Conservation (phyloP, 2,888 invertebrate genomes). For the Acleris laterana region DNA sequence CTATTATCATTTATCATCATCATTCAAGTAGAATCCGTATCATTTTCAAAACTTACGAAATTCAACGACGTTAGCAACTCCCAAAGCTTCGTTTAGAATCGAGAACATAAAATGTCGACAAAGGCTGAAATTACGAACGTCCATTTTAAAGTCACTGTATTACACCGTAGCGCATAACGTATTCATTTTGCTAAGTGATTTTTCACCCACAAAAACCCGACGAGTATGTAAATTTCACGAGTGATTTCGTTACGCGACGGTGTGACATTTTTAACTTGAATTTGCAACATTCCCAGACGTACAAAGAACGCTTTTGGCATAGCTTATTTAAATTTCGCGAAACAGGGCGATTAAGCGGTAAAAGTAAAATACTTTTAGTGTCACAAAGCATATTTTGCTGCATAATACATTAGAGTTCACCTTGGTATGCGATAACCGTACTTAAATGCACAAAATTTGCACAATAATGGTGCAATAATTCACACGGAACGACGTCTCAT, state of each 20-base stretch:
- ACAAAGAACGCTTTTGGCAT: constrained; percentile 44
- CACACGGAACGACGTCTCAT: constrained; percentile 44
- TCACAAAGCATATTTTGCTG: constrained; percentile 42
- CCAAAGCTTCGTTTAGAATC: constrained; percentile 30
- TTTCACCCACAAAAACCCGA: background rate
- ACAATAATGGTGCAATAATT: constrained; percentile 52
- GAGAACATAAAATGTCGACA: constrained; percentile 40
- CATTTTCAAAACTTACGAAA: constrained; percentile 5
- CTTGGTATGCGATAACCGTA: constrained; percentile 44
- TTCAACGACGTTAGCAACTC: constrained; percentile 23
- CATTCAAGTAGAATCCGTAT: background rate
- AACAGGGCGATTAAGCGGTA: constrained; percentile 48
- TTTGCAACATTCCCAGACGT: constrained; percentile 37
- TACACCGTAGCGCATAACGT: constrained; percentile 18
- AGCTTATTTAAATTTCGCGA: constrained; percentile 48
- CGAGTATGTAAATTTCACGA: constrained; percentile 15
- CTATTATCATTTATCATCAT: no score
- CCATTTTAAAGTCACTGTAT: constrained; percentile 16
- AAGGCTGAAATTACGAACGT: constrained; percentile 38
- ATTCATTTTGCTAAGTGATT: constrained; percentile 15
- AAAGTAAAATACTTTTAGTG: constrained; percentile 48
- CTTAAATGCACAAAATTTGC: constrained; percentile 51
- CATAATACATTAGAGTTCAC: constrained; percentile 41
- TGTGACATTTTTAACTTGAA: constrained; percentile 22
- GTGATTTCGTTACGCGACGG: constrained; percentile 6